A percentile compares a stretch with the other conserved stretches of the same genome.
phyloP scores from a whole-genome alignment of 1,140 invertebrate genomes.

The Zaprionus inermis region DNA sequence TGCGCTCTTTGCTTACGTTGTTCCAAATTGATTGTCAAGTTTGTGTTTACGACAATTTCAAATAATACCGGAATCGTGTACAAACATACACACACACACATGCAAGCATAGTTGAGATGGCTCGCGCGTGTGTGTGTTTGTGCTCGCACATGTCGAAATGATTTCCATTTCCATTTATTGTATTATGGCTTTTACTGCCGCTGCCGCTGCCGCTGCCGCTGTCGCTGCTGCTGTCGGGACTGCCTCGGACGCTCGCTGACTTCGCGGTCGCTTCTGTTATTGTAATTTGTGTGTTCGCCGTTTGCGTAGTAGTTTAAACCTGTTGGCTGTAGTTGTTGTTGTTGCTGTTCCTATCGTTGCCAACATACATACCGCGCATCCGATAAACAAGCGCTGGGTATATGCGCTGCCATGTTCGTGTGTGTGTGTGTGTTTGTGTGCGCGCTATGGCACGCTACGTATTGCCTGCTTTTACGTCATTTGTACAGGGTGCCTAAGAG shows the following conservation, averaged over 20 bases:
- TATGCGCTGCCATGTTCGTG: background rate
- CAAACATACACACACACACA: background rate
- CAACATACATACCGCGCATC: background rate
- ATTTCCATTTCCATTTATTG: conserved; percentile 63
- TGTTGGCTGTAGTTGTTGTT: conserved; percentile 51
- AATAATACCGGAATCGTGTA: conserved; percentile 35
- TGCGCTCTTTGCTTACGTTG: conserved; percentile 16
- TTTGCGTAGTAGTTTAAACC: conserved; percentile 70
- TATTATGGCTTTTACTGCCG: conserved; percentile 49
- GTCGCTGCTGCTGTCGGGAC: conserved; percentile 10
- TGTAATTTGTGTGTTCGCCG: conserved; percentile 60
- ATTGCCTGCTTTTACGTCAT: background rate
- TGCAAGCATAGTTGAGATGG: conserved; percentile 1
- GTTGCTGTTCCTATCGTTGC: conserved; percentile 5
- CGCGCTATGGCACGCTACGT: background rate
- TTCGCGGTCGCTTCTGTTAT: conserved; percentile 63
- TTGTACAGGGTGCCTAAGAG: background rate
- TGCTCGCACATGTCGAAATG: conserved; percentile 44
- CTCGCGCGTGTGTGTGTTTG: background rate
- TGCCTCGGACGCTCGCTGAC: conserved; percentile 2
- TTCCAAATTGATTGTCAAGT: conserved; percentile 67
- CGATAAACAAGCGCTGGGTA: background rate
- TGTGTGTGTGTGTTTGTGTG: background rate
- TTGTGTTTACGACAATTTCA: conserved; percentile 55
- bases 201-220: conserved; percentile 8